Evolutionary conservation across 2,888 invertebrate species (phyloP), one percentile per base, ranked within the genome.

Genomic region (Agrochola macilenta): DNA sequence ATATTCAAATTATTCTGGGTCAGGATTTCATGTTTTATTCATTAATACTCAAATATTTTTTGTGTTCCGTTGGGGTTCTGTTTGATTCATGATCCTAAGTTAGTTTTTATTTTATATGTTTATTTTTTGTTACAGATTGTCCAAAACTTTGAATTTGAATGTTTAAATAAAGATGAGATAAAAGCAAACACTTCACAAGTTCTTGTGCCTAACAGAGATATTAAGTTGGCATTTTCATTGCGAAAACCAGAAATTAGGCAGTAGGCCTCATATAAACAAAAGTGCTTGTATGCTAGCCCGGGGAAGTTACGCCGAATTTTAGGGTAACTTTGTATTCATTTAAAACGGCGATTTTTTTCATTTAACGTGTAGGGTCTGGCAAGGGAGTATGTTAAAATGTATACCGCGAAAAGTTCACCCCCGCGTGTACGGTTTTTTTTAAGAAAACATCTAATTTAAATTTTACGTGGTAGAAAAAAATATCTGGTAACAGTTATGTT

Each of bases 181-280:
- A 94, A 95, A 72, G 95, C 97, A 87, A 95, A 97, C 30, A 95
- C 97, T 76, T 97, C 97, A 63, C 92, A 97, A 90, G 97, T 97
- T 11, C 95, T 97, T 71, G 96, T 97, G 35, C 97, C 97, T 54
- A 95, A 97, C 70, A 93, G 94, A 84, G 94, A 96, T 35, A 93
- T 97, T 69, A 92, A 95, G 76, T 85, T 97, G 77, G 81, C 74
- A 66, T 88, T 96, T 71, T 88, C 89, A 57, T 58, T 88, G 43
- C 90, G 89, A 85, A 86, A 89, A 73, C 68, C 76, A 73, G 71
- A 74, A 63, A 39, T 23, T 7, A 20, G 4, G 2, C n/a, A 49
- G 8, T 68, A 78, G 46, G 20, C 35, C 14, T 49, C 23, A 11
- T 39, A 35, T 9, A 30, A 43, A 35, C 5, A 11, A 3, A 77